These are phyloP conservation scores for Lasiurus borealis DNA, from an alignment of 2,113 vertebrate genomes.

Conservation along the genomic window DNA sequence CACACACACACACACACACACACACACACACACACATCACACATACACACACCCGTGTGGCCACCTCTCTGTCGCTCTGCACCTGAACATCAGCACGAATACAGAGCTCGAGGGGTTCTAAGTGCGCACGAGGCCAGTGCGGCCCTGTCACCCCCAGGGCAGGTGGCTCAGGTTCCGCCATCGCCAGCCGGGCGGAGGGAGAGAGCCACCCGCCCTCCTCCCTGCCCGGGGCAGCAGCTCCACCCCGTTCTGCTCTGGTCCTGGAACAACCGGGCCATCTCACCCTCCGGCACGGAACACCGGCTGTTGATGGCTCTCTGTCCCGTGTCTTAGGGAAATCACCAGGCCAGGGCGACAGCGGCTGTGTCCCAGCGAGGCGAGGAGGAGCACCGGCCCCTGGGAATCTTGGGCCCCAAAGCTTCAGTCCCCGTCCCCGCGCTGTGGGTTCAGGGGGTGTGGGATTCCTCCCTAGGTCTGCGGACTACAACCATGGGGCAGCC, in stretches of 20 bases:
- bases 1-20: too few relatives aligned
- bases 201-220: too few relatives aligned
- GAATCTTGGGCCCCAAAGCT: constrained; percentile 55
- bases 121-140: fast-evolving
- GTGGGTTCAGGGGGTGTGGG: not conserved
- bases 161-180: not conserved
- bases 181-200: not conserved
- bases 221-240: not conserved
- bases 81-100: fast-evolving
- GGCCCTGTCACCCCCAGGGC: fast-evolving
- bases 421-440: not conserved
- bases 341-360: not conserved
- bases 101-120: too few relatives aligned
- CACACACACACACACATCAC: too few relatives aligned
- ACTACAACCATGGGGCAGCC: constrained; percentile 6
- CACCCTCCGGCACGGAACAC: not conserved
- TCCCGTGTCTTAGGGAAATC: not conserved
- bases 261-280: not conserved
- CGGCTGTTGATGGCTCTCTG: constrained; percentile 3
- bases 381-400: not conserved
- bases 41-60: fast-evolving
- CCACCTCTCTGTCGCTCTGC: not conserved
- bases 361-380: constrained; percentile 4
- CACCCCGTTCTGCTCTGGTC: not conserved
- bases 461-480: not conserved